Evolutionary conservation across 1,140 invertebrate genomes (phyloP).

Genomic region (Pollicipes pollicipes): DNA sequence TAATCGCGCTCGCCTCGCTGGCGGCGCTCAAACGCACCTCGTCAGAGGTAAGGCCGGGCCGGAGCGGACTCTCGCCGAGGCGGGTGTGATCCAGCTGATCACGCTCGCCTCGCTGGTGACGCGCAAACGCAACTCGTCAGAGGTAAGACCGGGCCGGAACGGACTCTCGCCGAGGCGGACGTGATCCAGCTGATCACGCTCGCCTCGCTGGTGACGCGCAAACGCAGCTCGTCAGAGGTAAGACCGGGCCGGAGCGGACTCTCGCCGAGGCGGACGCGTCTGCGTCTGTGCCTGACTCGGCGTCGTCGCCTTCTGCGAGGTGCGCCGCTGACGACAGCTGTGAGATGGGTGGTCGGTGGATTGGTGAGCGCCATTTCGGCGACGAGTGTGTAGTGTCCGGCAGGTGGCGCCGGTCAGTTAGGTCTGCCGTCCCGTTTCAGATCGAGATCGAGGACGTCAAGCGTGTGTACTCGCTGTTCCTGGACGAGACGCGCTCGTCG

Average conservation of each 20-base stretch:
- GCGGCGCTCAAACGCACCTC: too few relatives aligned
- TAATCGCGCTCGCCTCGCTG: too few relatives aligned
- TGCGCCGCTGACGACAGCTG: neutral
- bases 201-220: slow-evolving; percentile 47
- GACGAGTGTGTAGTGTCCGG: neutral
- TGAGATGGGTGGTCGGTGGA: neutral
- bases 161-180: too few relatives aligned
- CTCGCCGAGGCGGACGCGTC: too few relatives aligned
- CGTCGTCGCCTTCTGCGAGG: neutral
- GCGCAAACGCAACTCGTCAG: too few relatives aligned
- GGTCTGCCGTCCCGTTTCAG: slow-evolving; percentile 26
- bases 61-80: too few relatives aligned
- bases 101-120: too few relatives aligned
- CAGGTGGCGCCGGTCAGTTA: neutral
- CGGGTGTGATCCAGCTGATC: too few relatives aligned
- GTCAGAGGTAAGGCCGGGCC: too few relatives aligned
- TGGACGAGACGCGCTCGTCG: slow-evolving; percentile 80
- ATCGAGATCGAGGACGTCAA: slow-evolving; percentile 80
- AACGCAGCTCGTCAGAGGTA: neutral
- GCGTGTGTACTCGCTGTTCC: slow-evolving; percentile 80
- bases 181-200: too few relatives aligned
- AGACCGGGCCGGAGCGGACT: too few relatives aligned
- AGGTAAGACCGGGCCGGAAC: too few relatives aligned
- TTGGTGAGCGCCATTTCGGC: neutral
- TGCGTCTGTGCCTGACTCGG: slow-evolving; percentile 19